A percentile compares a stretch with the other conserved stretches of the same genome.
phyloP scores from a whole-genome alignment of 1,140 invertebrate genomes.

The Scaptomyza pallida region DNA sequence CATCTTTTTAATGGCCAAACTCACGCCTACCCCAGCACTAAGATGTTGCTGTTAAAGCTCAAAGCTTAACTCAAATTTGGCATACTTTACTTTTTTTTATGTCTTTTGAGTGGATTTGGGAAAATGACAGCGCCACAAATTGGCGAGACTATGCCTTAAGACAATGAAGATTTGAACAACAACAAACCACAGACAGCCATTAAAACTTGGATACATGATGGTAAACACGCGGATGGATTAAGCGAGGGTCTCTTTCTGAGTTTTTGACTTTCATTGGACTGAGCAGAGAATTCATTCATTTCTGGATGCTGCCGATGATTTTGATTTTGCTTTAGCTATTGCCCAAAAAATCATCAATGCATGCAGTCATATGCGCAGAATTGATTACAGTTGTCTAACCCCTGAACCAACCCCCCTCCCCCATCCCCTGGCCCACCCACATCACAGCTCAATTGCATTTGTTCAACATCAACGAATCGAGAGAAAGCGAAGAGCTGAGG shows the following conservation, averaged over 20 bases:
- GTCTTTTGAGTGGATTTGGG: constrained; percentile 57
- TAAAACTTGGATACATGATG: not conserved
- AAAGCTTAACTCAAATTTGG: constrained; percentile 44
- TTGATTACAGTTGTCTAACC: constrained; percentile 41
- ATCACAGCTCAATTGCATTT: constrained; percentile 45
- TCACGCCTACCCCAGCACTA: constrained; percentile 8
- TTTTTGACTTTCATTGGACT: constrained; percentile 18
- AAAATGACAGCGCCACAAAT: constrained; percentile 45
- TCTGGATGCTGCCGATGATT: not conserved
- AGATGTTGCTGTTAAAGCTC: constrained; percentile 18
- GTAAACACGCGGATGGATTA: too few species aligned
- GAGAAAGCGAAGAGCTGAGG: not conserved
- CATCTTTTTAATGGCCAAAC: constrained; percentile 62
- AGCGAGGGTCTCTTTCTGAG: not conserved
- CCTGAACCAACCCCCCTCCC: not conserved
- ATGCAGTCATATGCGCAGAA: constrained; percentile 34
- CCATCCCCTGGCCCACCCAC: not conserved
- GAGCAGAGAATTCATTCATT: too few species aligned
- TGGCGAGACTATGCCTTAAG: constrained; percentile 45
- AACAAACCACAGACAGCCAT: constrained; percentile 1
- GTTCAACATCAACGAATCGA: constrained; percentile 50
- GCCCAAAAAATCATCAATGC: constrained; percentile 33
- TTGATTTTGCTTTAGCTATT: not conserved
- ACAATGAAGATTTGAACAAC: constrained; percentile 8
- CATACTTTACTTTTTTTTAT: constrained; percentile 53